Base-by-base conservation (phyloP, 2,797 vertebrate genomes). In the Tarsius wallacei region DNA sequence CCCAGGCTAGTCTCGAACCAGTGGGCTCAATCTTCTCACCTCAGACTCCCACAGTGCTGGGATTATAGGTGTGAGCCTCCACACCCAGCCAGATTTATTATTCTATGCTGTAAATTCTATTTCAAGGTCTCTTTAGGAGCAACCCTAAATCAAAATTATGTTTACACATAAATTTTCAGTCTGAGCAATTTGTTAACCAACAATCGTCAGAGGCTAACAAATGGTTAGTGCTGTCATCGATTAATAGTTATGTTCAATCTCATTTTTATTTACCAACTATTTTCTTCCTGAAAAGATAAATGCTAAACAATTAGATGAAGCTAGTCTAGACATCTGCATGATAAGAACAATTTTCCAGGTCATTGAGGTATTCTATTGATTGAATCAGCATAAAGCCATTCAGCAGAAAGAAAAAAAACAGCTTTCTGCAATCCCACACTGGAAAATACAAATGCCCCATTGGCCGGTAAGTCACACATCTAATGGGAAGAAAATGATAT, bases 261-360 rank as follows among this genome's bases (percentile, higher is more conserved):
- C 21, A 55, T 53, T 84, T 74, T 89, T 63, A 14, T 74, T 93
- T 89, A 81, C 3, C 33, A 77, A 49, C 33, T 85, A 77, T 83
- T 90, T 90, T 64, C 59, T 76, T 28, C 16, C 81, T 87, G 59
- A 64, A 92, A 47, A 85, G 33, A 70, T 57, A 66, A 96, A 92
- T 31, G 33, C 13, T 83, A 36, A 89, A 21, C 63, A 86, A 91
- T 74, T 82, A 64, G 82, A 90, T 71, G 42, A 85, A 97, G 66
- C 21, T 31, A 70, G 76, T 55, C 70, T 76, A 81, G 49, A 73
- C 33, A 51, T 53, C 36, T 63, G 64, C 78, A 92, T 22, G 71
- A 91, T 73, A 89, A 51, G 57, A 87, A 82, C 4, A 11, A 83
- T 33, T 73, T 93, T 94, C 85, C 91, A 83, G 78, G 77, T 83